Conservation (phyloP, 2,797 vertebrate species). For the Sciurus carolinensis region DNA sequence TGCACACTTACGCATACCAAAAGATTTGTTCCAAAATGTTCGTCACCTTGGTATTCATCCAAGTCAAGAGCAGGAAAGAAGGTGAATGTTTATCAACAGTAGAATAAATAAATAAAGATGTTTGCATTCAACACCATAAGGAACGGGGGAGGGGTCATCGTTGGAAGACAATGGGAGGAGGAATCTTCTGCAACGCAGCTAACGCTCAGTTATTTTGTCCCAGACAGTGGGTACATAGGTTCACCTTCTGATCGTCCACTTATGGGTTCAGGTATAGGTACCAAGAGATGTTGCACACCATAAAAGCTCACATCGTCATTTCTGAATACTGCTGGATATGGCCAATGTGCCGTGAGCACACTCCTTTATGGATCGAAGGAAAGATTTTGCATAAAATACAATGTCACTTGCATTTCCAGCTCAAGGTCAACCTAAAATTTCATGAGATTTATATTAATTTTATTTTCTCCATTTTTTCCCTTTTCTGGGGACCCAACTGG, state of each 20-base stretch:
- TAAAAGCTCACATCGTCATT: neutral
- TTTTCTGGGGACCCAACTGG: neutral
- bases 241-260: neutral
- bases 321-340: neutral
- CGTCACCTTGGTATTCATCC: accelerated
- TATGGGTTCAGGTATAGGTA: accelerated
- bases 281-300: too few relatives aligned
- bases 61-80: neutral
- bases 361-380: neutral
- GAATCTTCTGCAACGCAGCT: neutral
- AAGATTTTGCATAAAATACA: neutral
- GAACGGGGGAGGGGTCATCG: neutral
- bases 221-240: neutral
- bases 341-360: neutral
- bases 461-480: neutral
- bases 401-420: neutral
- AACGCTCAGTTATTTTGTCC: neutral
- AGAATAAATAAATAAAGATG: neutral
- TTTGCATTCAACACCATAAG: too few relatives aligned
- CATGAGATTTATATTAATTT: neutral
- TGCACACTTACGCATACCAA: accelerated
- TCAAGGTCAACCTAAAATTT: neutral
- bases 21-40: neutral
- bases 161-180: neutral
- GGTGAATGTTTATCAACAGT: neutral